These are phyloP conservation scores for Chondrilla cf. caribensis DNA, from an alignment of 37 sponge, comb jelly and placozoan genomes.

Conservation along the genomic window DNA sequence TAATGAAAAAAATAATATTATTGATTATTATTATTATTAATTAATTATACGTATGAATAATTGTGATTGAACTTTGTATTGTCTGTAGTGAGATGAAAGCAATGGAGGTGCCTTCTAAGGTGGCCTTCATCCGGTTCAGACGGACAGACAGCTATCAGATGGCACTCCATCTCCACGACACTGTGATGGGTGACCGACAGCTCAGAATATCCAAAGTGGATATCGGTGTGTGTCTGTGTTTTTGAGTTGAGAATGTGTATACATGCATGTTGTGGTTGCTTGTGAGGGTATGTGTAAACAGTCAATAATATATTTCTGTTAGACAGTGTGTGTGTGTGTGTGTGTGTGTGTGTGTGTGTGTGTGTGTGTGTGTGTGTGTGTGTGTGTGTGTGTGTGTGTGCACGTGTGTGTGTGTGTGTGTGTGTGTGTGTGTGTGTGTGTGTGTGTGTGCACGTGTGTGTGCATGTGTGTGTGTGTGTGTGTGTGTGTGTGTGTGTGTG, in stretches of 20 bases:
- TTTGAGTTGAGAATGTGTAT: constrained; percentile 25
- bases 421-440: background rate
- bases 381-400: background rate
- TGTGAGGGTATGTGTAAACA: background rate
- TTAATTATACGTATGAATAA: too few relatives aligned
- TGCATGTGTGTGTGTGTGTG: too few relatives aligned
- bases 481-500: too few relatives aligned
- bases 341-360: constrained; percentile 18
- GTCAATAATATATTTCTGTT: background rate
- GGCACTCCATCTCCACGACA: constrained; percentile 87
- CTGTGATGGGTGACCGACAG: constrained; percentile 79
- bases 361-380: constrained; percentile 20
- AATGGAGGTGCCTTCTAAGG: constrained; percentile 56
- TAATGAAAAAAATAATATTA: too few relatives aligned
- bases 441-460: background rate
- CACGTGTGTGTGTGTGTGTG: background rate
- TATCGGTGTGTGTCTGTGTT: constrained; percentile 30
- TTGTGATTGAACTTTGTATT: too few relatives aligned
- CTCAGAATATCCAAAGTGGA: background rate
- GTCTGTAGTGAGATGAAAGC: background rate
- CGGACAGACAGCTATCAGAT: constrained; percentile 40
- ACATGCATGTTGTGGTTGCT: background rate
- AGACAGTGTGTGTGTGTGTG: constrained; percentile 34
- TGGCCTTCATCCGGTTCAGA: constrained; percentile 77
- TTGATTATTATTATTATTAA: too few relatives aligned